Conservation (phyloP, 2,113 vertebrate genomes). For the Aphyosemion australe region DNA sequence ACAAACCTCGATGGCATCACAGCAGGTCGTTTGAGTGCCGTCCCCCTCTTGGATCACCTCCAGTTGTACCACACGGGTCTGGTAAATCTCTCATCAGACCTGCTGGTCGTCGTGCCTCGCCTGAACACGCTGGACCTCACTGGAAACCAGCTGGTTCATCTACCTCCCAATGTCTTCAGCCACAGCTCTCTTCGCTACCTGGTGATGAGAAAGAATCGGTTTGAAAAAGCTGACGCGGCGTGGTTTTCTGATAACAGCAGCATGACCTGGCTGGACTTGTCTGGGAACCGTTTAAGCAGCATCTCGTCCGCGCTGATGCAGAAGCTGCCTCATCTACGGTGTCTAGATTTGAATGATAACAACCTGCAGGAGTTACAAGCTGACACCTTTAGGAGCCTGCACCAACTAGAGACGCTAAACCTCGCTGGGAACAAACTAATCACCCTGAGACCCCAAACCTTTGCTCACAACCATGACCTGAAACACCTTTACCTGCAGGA, state of each 20-base stretch:
- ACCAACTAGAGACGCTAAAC: constrained; percentile 71
- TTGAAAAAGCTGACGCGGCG: constrained; percentile 32
- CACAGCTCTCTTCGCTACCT: constrained; percentile 65
- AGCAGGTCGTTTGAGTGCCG: constrained; percentile 41
- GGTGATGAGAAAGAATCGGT: constrained; percentile 79
- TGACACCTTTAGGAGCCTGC: constrained; percentile 51
- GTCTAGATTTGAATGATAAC: constrained; percentile 83
- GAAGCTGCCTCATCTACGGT: constrained; percentile 60
- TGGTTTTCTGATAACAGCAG: constrained; percentile 75
- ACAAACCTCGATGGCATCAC: constrained; percentile 72
- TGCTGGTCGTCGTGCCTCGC: constrained; percentile 64
- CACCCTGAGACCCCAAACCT: constrained; percentile 51
- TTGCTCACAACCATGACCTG: constrained; percentile 63
- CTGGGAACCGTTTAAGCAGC: constrained; percentile 70
- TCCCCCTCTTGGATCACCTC: constrained; percentile 76
- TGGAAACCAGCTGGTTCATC: constrained; percentile 76
- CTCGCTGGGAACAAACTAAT: constrained; percentile 80
- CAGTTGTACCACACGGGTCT: constrained; percentile 83
- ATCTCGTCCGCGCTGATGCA: constrained; percentile 64
- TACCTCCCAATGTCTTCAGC: constrained; percentile 72
- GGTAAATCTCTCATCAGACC: constrained; percentile 56
- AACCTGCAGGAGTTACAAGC: constrained; percentile 66
- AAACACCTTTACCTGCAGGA: constrained; percentile 78
- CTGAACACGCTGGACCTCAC: constrained; percentile 83
- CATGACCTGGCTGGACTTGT: constrained; percentile 78